phyloP scores from a whole-genome alignment of 1,140 invertebrate genomes.

The Conus betulinus region DNA sequence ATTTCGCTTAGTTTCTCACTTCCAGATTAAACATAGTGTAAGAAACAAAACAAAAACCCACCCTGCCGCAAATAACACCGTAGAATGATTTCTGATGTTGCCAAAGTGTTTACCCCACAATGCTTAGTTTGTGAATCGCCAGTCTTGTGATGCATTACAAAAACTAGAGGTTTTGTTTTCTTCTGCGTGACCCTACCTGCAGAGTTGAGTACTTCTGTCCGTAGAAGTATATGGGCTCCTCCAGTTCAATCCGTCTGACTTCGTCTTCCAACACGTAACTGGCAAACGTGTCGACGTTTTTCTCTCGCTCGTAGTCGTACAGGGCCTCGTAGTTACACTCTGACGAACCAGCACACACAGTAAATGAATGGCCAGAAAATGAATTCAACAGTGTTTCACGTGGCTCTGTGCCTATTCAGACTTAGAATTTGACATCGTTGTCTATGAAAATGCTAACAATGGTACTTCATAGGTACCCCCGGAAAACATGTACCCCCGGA shows the following conservation, averaged over 20 bases:
- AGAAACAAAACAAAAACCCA: neutral
- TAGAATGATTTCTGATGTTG: neutral
- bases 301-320: neutral
- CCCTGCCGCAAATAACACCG: neutral
- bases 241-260: neutral
- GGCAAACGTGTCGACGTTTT: neutral
- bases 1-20: too few species aligned
- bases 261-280: neutral
- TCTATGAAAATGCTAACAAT: neutral
- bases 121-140: neutral
- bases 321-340: constrained; percentile 13
- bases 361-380: neutral
- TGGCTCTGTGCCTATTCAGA: neutral
- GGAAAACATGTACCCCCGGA: neutral
- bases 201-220: neutral
- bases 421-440: neutral
- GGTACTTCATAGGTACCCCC: neutral
- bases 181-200: neutral
- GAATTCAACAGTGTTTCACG: too few species aligned
- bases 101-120: neutral
- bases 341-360: neutral
- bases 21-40: neutral
- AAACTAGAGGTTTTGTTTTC: neutral
- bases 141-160: neutral
- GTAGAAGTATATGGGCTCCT: neutral